These are phyloP conservation scores for Akabosia matsudoensis DNA, from an alignment of 1,140 invertebrate genomes.

Conservation along the genomic window DNA sequence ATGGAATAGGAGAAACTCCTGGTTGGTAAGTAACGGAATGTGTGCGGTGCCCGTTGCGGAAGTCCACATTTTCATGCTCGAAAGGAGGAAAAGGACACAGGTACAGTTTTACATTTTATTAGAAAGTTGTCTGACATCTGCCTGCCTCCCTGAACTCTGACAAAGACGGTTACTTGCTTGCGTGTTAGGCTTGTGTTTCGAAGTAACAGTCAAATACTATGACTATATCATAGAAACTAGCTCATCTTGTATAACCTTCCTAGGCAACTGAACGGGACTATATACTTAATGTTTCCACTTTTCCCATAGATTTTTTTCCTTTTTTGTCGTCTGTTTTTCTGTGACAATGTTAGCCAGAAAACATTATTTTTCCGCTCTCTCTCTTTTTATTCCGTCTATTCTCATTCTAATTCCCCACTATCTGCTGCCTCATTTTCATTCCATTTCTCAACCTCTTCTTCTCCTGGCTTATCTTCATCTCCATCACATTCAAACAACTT, in stretches of 20 bases:
- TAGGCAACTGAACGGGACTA: not conserved
- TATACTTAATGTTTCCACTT: conserved; percentile 1
- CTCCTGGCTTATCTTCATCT: not conserved
- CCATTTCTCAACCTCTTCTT: conserved; percentile 11
- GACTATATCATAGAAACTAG: no score
- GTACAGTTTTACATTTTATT: not conserved
- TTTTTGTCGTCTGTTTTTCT: not conserved
- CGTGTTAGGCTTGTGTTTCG: no score
- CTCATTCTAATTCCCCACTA: conserved; percentile 17
- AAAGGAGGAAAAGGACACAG: not conserved
- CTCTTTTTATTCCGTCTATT: not conserved
- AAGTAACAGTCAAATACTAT: no score
- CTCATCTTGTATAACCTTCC: no score
- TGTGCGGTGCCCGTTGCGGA: not conserved
- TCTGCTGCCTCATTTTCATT: conserved; percentile 12
- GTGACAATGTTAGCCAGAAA: conserved; percentile 1
- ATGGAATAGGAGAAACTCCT: no score
- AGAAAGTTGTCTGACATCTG: not conserved
- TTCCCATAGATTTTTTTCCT: conserved; percentile 1
- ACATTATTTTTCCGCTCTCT: not conserved
- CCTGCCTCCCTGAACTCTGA: not conserved
- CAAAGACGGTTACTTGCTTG: no score
- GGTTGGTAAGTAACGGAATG: no score
- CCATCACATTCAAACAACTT: conserved; percentile 17
- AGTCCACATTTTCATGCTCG: not conserved